phyloP scores from a whole-genome alignment of 2,797 vertebrate species.

The Darevskia mixta region DNA sequence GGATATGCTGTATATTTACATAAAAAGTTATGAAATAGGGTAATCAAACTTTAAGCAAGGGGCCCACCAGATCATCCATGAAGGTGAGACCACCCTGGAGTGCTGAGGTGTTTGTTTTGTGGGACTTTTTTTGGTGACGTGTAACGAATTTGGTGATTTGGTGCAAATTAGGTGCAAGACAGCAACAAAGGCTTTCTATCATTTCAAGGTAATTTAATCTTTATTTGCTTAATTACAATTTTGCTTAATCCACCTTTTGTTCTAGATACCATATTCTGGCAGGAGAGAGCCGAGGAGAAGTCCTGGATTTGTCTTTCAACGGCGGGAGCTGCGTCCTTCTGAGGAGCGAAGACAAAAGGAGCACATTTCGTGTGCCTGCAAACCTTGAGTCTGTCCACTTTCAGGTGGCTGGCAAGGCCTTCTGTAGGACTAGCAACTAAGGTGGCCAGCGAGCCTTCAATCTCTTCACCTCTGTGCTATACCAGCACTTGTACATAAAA shows the following conservation, averaged over 20 bases:
- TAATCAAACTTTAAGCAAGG: too few relatives aligned
- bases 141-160: too few relatives aligned
- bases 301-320: conserved; percentile 86
- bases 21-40: too few relatives aligned
- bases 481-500: background rate
- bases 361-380: conserved; percentile 81
- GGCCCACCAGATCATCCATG: too few relatives aligned
- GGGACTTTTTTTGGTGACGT: too few relatives aligned
- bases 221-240: conserved; percentile 49
- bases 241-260: conserved; percentile 15
- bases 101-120: too few relatives aligned
- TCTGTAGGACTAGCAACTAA: too few relatives aligned
- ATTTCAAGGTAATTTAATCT: background rate
- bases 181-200: too few relatives aligned
- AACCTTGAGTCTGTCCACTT: conserved; percentile 85
- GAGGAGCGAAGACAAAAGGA: conserved; percentile 72
- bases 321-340: conserved; percentile 79
- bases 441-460: background rate
- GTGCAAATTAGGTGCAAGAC: too few relatives aligned
- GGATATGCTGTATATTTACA: too few relatives aligned
- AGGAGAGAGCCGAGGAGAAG: conserved; percentile 79
- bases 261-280: conserved; percentile 85
- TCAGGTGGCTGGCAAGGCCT: conserved; percentile 75
- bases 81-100: too few relatives aligned
- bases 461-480: background rate